These are phyloP conservation scores for Trichosurus vulpecula DNA, from an alignment of 2,797 vertebrate species.

Conservation along the genomic window DNA sequence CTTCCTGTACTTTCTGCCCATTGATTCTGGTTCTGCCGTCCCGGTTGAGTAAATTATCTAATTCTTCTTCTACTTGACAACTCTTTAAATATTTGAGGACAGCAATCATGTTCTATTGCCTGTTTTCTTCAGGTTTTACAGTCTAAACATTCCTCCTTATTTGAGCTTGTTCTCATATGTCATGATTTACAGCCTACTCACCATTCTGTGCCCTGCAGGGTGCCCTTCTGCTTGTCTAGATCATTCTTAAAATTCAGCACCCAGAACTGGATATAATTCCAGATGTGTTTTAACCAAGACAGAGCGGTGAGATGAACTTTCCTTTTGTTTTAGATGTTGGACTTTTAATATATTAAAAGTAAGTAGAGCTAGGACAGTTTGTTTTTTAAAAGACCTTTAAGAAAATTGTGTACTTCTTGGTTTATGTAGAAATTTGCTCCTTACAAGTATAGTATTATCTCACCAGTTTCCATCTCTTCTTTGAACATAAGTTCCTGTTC, in stretches of 20 bases:
- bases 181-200: not conserved
- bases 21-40: not conserved
- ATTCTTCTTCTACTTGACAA: not conserved
- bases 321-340: not conserved
- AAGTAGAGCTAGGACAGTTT: not conserved
- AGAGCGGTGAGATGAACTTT: not conserved
- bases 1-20: not conserved
- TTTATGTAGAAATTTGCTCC: not conserved
- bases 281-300: not conserved
- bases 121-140: not conserved
- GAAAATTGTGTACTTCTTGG: not conserved
- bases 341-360: not conserved
- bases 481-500: not conserved
- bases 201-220: not conserved
- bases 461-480: not conserved
- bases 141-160: not conserved
- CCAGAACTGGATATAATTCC: not conserved
- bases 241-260: not conserved
- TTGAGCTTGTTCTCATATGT: not conserved
- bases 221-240: not conserved
- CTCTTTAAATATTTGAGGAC: not conserved
- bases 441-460: not conserved
- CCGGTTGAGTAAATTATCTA: not conserved
- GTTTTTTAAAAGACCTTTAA: not conserved
- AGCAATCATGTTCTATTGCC: not conserved